Base-by-base conservation (phyloP, 1,140 invertebrate species). In the Megalonaias nervosa region DNA sequence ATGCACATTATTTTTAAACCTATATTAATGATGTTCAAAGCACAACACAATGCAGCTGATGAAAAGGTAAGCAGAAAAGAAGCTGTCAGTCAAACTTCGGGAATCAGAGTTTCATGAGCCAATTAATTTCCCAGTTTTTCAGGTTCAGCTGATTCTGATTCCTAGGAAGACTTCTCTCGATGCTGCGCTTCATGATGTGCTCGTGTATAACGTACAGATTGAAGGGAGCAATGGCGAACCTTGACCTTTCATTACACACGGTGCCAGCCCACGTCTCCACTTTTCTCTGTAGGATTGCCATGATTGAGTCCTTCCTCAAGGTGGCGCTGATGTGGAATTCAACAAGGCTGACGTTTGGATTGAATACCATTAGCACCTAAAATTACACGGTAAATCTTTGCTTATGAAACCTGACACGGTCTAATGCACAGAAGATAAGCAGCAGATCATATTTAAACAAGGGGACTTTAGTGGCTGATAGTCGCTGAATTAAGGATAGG, bases 341-440 rank as follows among this genome's bases (percentile, higher is more conserved):
- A 12, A 82, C 58, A 31, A 64, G 19, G 9, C 59, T 66, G 17
- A 82, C 74, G 26, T 80, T 76, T 31, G 60, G 74, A 74, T 82
- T 82, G 67, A 77, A 80, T 6, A 75, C 66, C 74, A 82, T 69
- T 16, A 77, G 55, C 56, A 82, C 69, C 81, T 82, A 62, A 23
- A 71, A 71, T 17, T 23, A 26, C 19, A 62, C 16, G 9, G 26
- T 67, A 67, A 48, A n/a, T 19, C 2, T 23, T 23, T 21, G 19
- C 0, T 12, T 67, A 38, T 12, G 31, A 38, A 67, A 67, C 19
- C 31, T 31, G 17, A n/a, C 11, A n/a, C 5, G 11, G n/a, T 26
- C 21, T 68, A 12, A 55, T 56, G n/a, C 21, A n/a, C n/a, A 15
- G 11, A 31, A 55, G 13, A 14, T 68, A 38, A n/a, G 15, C 21